Evolutionary conservation across 2,888 invertebrate genomes (phyloP), one percentile per base, ranked within the genome.

Genomic region (Lycocerus yunnanus): DNA sequence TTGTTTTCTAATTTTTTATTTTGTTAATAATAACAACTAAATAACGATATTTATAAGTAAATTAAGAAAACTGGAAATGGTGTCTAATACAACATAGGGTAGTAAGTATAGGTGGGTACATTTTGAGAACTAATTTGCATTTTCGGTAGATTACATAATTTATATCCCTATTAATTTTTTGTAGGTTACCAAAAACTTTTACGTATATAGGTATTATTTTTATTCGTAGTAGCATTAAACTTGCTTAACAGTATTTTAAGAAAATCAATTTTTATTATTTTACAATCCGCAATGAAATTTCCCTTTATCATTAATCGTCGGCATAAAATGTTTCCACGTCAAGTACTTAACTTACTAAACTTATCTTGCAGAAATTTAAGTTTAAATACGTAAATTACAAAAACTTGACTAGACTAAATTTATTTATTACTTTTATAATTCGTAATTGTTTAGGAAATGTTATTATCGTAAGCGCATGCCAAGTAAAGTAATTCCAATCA

Each of bases 21-120:
- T 66, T 58, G 68, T 69, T 69, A 72, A 69, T 73, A 69, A 69
- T 68, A 63, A 59, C 60, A 63, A 59, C 60, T 70, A 75, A 74
- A 75, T 72, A 72, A 72, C 69, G 63, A 66, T 72, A 61, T 72
- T 75, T 75, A 75, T 75, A 75, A 74, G 58, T 24, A 71, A 68
- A 74, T 74, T 74, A 74, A 63, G 61, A 63, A 63, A 20, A 16
- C 20, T n/a, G 61, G 18, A 18, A 20, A 20, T 63, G 20, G 16
- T 16, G 61, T 63, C 18, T 18, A 63, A 63, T 14, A 16, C 18
- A 20, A 18, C 20, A 63, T 63, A 63, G 61, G 61, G 61, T 63
- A 60, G 43, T 43, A 43, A 43, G 43, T 43, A 43, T 43, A 43
- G 43, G 43, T 43, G 43, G n/a, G n/a, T 43, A 43, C 43, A 43